Conservation (phyloP, 2,888 invertebrate genomes). For the Aromia moschata region DNA sequence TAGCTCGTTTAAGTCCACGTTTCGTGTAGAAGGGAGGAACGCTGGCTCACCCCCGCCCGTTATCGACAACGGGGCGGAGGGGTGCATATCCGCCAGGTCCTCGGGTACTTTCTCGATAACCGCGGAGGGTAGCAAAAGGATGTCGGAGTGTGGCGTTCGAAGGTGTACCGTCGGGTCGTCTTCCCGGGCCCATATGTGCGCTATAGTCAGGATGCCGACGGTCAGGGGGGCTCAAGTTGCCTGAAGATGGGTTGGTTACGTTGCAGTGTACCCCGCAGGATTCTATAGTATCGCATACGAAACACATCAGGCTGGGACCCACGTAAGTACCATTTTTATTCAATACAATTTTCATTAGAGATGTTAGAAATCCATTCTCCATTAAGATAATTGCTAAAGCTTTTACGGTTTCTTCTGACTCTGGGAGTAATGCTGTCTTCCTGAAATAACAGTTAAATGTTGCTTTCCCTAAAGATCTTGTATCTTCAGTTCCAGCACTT, state of each 20-base stretch:
- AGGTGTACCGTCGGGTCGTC: conserved; percentile 57
- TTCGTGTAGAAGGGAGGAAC: conserved; percentile 27
- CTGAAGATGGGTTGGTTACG: conserved; percentile 65
- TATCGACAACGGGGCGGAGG: conserved; percentile 55
- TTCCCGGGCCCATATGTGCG: conserved; percentile 62
- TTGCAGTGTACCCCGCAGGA: conserved; percentile 68
- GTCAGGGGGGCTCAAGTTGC: conserved; percentile 66
- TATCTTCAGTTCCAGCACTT: too few species aligned
- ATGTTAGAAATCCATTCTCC: too few species aligned
- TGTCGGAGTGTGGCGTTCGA: conserved; percentile 66
- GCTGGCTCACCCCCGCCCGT: conserved; percentile 50
- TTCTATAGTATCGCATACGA: conserved; percentile 65
- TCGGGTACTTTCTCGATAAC: conserved; percentile 48
- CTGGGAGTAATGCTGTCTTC: too few species aligned
- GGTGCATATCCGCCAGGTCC: conserved; percentile 40
- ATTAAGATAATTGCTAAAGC: too few species aligned
- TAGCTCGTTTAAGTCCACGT: conserved; percentile 58
- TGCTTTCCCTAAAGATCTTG: too few species aligned
- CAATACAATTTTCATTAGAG: too few species aligned
- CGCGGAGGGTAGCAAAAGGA: conserved; percentile 54
- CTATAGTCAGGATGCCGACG: conserved; percentile 67
- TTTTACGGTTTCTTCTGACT: too few species aligned
- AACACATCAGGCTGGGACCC: conserved; percentile 54
- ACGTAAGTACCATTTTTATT: conserved; percentile 35
- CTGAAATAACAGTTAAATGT: too few species aligned